Percentiles rank a stretch among this genome's conserved stretches.
phyloP scores from a whole-genome alignment of 23 tunicate species.

The Ciona savignyi region DNA sequence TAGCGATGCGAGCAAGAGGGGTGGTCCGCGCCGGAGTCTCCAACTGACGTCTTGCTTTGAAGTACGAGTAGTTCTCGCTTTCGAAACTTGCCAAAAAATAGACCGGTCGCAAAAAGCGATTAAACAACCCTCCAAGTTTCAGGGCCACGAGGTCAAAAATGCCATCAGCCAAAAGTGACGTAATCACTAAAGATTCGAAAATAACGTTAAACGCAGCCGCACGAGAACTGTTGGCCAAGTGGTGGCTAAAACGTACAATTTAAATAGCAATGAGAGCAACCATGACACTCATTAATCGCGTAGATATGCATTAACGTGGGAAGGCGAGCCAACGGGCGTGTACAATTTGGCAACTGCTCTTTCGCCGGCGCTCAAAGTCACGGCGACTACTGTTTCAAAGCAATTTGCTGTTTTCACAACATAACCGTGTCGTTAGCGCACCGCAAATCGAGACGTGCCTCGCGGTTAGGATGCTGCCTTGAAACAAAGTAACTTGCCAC shows the following conservation, averaged over 20 bases:
- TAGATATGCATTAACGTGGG: background rate
- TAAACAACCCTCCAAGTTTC: too few relatives aligned
- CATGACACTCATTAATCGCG: too few relatives aligned
- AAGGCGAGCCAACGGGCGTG: background rate
- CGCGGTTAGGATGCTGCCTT: too few relatives aligned
- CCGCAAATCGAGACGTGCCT: background rate
- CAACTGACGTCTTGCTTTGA: background rate
- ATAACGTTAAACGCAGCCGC: too few relatives aligned
- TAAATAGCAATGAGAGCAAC: too few relatives aligned
- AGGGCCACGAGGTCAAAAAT: too few relatives aligned
- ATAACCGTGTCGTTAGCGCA: background rate
- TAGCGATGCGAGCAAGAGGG: background rate
- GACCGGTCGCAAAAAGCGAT: too few relatives aligned
- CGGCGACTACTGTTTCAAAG: background rate
- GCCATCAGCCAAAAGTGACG: too few relatives aligned
- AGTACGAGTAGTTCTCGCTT: background rate
- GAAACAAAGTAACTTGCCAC: background rate
- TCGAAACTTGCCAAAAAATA: constrained; percentile 1
- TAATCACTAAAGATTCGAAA: too few relatives aligned
- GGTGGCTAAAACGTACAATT: too few relatives aligned
- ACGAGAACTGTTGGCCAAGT: too few relatives aligned
- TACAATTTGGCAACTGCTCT: background rate
- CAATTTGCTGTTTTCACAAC: background rate
- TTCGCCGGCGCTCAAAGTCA: background rate
- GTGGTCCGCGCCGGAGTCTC: background rate